Base-by-base conservation (phyloP, 1,140 invertebrate species). In the Drosophila gunungcola region DNA sequence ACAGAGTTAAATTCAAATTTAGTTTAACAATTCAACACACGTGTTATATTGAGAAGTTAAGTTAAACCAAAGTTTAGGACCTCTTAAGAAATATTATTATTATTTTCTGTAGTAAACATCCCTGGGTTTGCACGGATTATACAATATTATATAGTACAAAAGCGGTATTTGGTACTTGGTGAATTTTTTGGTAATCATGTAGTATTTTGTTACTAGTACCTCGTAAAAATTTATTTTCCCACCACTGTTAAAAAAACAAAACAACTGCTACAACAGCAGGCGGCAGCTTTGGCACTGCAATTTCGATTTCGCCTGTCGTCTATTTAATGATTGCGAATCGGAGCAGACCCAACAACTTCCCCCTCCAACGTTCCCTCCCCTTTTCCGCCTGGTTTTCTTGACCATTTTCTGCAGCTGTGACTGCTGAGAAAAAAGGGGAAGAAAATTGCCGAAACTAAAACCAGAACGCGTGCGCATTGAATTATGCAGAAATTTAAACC, bases 281-380 rank as follows among this genome's bases (percentile, higher is more conserved):
- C 69, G 65, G 76, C 80, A 76, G 52, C 73, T 75, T 88, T 75
- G 65, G 41, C 45, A 70, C 67, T 56, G 67, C 67, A 70, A 70
- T 55, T 46, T 74, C 80, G 78, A 84, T 84, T 84, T 76, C 70
- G 79, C 63, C 64, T 88, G 82, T 88, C 82, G 75, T 73, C 82
- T 62, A 78, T 88, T 86, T 78, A 88, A 86, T 82, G 75, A 78
- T 81, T 77, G 56, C 55, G 46, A 86, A 78, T 74, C 68, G 56
- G 76, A 78, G 72, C 67, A 83, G 72, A 49, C 51, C 52, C 55
- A 60, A 41, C 60, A 67, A 39, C 73, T 51, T 63, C 48, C 74
- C 42, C 57, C 10, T 27, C 34, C 46, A 10, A 21, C 42, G 32
- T 41, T 9, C 16, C 32, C 13, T n/a, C 16, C 29, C 25, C 32